Base-by-base conservation (phyloP, 2,797 vertebrate species). In the Oryzias dopingdopingensis region DNA sequence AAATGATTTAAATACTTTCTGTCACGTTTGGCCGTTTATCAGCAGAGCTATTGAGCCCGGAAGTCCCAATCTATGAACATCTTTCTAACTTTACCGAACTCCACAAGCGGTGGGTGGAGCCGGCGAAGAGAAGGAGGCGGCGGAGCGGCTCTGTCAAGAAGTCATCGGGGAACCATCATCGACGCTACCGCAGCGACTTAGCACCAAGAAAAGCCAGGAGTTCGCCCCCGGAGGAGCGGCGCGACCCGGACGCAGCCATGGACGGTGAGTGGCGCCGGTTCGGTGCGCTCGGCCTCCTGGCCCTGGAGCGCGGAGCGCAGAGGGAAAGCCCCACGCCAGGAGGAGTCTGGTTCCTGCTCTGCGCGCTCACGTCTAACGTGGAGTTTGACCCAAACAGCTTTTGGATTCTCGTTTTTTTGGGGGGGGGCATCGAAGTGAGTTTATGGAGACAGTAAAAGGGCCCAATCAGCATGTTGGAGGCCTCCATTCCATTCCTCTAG, bases 251-350 rank as follows among this genome's bases (percentile, higher is more conserved):
- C 71, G 13, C 70, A 53, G 78, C 62, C 70, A 90, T 90, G 88
- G 85, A 76, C 2, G 81, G 88, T 90, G 23, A 87, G 86, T 48
- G 37, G 32, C 20, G 42, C 52, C 0, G 52, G 0, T 4, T 47
- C 14, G 20, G 2, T 24, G 22, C 1, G 22, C 23, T 4, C 18
- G 51, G 4, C 22, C 4, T 49, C 52, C 63, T 67, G 20, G 29
- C 52, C 32, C 5, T 24, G 71, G 65, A 75, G 18, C 18, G 18
- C 18, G 2, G 18, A 1, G 82, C 79, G 76, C 70, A 41, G 46
- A 58, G 70, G 88, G 86, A 81, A 89, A 89, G 72, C 83, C 88
- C 88, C 86, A 82, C 74, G 63, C 42, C 79, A 49, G 70, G 65
- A 72, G 76, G 63, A 70, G 72, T 55, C 62, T 45, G 10, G 22